Evolutionary conservation across 2,113 vertebrate species (phyloP).

Genomic region (Albula goreensis): DNA sequence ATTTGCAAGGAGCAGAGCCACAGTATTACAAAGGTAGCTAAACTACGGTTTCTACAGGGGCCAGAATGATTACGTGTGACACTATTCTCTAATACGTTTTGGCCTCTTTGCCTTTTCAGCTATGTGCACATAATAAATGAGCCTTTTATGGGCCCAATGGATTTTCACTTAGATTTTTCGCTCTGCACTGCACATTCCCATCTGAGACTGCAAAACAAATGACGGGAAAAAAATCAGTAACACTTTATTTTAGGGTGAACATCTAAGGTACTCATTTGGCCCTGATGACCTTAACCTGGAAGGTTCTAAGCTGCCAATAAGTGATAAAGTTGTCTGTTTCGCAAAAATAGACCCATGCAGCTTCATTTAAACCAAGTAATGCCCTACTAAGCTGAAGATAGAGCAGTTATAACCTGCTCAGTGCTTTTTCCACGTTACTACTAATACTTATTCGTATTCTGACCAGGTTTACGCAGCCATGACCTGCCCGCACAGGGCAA

Average conservation of each 20-base stretch:
- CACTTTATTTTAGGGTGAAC: conserved; percentile 8
- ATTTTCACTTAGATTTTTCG: conserved; percentile 4
- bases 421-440: too few species aligned
- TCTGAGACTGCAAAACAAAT: conserved; percentile 1
- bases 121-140: not conserved
- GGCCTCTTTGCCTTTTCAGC: not conserved
- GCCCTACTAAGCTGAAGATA: not conserved
- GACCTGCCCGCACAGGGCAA: too few species aligned
- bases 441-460: too few species aligned
- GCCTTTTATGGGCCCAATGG: not conserved
- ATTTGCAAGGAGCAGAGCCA: not conserved
- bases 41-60: not conserved
- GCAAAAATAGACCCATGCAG: not conserved
- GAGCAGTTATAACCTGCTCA: not conserved
- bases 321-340: not conserved
- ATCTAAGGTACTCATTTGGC: not conserved
- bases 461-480: too few species aligned
- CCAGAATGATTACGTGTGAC: not conserved
- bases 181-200: conserved; percentile 12
- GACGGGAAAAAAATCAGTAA: not conserved
- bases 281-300: not conserved
- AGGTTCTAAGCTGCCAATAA: not conserved
- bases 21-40: not conserved
- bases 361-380: not conserved
- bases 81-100: not conserved